Conservation (phyloP, 2,888 invertebrate species). For the Dascillus cervinus region DNA sequence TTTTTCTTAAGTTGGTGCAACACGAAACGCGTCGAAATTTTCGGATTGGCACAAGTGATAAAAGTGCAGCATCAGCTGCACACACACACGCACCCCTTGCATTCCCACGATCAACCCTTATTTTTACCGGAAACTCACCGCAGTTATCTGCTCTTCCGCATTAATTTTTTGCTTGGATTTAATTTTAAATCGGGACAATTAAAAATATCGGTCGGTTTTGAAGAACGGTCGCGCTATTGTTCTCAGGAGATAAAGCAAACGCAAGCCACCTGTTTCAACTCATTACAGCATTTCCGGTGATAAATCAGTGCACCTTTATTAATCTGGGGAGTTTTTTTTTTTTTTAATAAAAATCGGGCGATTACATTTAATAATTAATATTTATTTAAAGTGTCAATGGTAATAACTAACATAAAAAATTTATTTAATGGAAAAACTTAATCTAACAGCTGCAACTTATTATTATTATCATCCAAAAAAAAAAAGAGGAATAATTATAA, state of each 20-base stretch:
- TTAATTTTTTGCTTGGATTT: too few species aligned
- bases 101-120: slow-evolving; percentile 39
- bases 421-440: slow-evolving; percentile 24
- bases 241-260: slow-evolving; percentile 25
- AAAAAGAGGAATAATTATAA: too few species aligned
- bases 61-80: too few species aligned
- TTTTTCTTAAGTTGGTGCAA: too few species aligned
- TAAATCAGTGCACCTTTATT: slow-evolving; percentile 33
- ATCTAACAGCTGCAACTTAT: slow-evolving; percentile 18
- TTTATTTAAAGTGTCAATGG: slow-evolving; percentile 33
- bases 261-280: slow-evolving; percentile 39
- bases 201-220: too few species aligned
- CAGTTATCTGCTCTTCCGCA: slow-evolving; percentile 37
- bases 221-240: slow-evolving; percentile 21
- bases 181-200: too few species aligned
- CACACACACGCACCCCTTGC: slow-evolving; percentile 36
- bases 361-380: slow-evolving; percentile 33
- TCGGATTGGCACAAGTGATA: too few species aligned
- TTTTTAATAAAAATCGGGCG: too few species aligned
- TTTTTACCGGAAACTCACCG: slow-evolving; percentile 38
- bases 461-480: too few species aligned
- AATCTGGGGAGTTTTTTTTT: slow-evolving; percentile 9
- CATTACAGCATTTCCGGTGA: slow-evolving; percentile 40
- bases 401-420: slow-evolving; percentile 29
- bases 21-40: too few species aligned